Percentiles rank a stretch among this genome's conserved stretches.
Evolutionary conservation across 2,888 invertebrate species (phyloP).

Genomic region (Coenonympha glycerion): DNA sequence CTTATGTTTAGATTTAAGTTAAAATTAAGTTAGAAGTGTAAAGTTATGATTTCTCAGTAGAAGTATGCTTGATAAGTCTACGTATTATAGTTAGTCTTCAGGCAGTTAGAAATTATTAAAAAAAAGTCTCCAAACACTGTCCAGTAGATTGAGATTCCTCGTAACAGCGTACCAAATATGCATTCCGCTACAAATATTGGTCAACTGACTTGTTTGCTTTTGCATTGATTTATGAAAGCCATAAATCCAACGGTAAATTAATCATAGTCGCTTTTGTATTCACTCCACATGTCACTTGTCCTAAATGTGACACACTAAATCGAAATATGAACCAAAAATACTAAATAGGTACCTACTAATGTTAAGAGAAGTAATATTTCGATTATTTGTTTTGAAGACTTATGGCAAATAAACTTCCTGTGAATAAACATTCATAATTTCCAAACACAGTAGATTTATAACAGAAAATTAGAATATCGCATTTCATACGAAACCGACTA

Average conservation of each 20-base stretch:
- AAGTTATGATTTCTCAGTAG: too few species aligned
- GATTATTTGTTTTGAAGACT: too few species aligned
- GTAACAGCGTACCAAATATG: not conserved
- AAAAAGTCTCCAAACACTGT: too few species aligned
- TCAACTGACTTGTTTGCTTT: conserved; percentile 27
- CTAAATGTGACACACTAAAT: conserved; percentile 26
- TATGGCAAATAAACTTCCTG: not conserved
- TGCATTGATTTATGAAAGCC: conserved; percentile 64
- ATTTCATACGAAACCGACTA: conserved; percentile 11
- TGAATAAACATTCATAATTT: not conserved
- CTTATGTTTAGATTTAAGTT: too few species aligned
- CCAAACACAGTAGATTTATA: not conserved
- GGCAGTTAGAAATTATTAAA: too few species aligned
- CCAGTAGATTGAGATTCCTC: too few species aligned
- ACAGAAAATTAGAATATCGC: conserved; percentile 3
- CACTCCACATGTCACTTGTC: conserved; percentile 50
- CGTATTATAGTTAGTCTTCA: too few species aligned
- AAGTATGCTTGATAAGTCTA: too few species aligned
- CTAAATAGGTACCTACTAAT: too few species aligned
- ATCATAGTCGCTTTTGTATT: conserved; percentile 62
- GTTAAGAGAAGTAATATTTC: too few species aligned
- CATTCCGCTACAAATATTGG: conserved; percentile 12
- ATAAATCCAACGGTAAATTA: conserved; percentile 69
- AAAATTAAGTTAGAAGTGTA: too few species aligned
- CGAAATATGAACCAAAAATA: not conserved